phyloP scores from a whole-genome alignment of 2,888 invertebrate genomes.

The Nasonovia ribisnigri region DNA sequence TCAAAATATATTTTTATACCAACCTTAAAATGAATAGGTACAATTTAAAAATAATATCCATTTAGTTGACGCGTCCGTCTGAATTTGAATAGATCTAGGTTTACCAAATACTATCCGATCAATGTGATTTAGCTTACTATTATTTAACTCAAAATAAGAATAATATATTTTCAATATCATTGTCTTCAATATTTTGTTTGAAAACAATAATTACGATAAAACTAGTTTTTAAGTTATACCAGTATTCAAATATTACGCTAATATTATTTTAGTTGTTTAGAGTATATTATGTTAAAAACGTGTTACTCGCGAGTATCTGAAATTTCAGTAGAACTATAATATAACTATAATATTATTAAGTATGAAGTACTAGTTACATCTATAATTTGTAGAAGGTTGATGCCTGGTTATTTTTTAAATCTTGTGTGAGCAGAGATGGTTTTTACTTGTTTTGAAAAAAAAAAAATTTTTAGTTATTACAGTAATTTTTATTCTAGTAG shows the following conservation, averaged over 20 bases:
- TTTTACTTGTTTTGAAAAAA: neutral
- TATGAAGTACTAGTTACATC: neutral
- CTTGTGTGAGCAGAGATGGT: neutral
- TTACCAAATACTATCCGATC: neutral
- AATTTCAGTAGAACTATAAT: neutral
- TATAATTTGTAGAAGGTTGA: neutral
- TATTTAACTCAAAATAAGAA: neutral
- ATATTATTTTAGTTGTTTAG: neutral
- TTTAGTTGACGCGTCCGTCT: neutral
- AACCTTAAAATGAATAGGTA: no score
- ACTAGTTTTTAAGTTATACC: neutral
- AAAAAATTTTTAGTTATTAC: neutral
- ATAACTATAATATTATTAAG: no score
- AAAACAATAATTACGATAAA: neutral
- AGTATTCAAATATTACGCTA: neutral
- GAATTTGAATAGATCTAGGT: neutral
- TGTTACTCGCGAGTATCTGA: no score
- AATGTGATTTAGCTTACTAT: neutral
- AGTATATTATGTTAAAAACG: neutral
- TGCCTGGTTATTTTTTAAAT: neutral
- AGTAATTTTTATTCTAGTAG: neutral
- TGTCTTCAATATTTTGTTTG: neutral
- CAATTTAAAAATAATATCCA: no score
- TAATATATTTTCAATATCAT: neutral
- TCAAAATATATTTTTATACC: no score